Evolutionary conservation across 2,888 invertebrate species (phyloP).

Genomic region (Eupithecia insigniata): DNA sequence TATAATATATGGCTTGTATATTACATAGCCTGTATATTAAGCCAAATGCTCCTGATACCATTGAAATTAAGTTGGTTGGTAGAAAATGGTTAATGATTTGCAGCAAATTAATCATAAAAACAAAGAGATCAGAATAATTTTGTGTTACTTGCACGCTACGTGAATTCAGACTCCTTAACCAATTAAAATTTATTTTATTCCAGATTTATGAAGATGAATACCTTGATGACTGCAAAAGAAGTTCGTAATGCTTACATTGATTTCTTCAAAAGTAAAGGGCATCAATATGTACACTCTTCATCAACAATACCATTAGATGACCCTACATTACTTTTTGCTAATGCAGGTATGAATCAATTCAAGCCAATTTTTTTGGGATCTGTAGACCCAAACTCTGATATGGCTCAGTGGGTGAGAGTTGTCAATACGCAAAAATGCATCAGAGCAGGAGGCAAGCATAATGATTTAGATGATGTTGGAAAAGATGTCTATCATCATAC

Average conservation of each 20-base stretch:
- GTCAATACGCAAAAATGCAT: constrained; percentile 99
- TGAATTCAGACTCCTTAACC: neutral
- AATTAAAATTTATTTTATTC: constrained; percentile 35
- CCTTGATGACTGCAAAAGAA: constrained; percentile 88
- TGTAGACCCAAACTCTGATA: constrained; percentile 97
- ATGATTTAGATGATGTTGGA: constrained; percentile 99
- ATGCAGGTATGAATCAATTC: constrained; percentile 99
- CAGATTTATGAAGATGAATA: constrained; percentile 76
- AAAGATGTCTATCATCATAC: constrained; percentile 99
- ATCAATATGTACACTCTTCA: constrained; percentile 98
- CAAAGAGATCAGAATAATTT: too few species aligned
- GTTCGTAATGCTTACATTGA: constrained; percentile 94
- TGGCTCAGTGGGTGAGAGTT: constrained; percentile 94
- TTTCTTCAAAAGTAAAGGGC: constrained; percentile 93
- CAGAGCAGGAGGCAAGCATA: constrained; percentile 99
- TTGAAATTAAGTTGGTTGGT: too few species aligned
- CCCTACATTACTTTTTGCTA: constrained; percentile 98
- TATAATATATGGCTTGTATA: too few species aligned
- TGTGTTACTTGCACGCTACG: too few species aligned
- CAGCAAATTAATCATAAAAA: too few species aligned
- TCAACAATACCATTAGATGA: constrained; percentile 99
- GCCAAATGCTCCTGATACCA: too few species aligned
- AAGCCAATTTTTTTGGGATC: constrained; percentile 99
- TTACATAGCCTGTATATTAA: too few species aligned
- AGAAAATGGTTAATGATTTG: too few species aligned